Evolutionary conservation across 2,113 vertebrate genomes (phyloP).

Genomic region (Crocuta crocuta): DNA sequence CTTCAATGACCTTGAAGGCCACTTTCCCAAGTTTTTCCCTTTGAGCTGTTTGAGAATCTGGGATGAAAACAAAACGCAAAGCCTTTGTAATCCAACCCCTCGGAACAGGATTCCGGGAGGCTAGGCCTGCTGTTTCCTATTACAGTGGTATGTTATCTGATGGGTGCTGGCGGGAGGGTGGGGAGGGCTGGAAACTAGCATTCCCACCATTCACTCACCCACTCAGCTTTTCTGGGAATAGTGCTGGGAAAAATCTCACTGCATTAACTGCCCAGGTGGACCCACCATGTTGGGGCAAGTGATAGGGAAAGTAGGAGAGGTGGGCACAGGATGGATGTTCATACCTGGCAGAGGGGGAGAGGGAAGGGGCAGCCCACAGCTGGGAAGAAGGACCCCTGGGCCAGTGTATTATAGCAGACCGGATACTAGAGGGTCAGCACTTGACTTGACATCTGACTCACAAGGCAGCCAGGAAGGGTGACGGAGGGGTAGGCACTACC

Average conservation of each 20-base stretch:
- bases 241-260: not conserved
- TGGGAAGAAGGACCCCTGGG: not conserved
- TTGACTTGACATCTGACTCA: not conserved
- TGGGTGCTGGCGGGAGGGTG: not conserved
- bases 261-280: not conserved
- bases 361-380: not conserved
- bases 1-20: not conserved
- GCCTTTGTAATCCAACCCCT: conserved; percentile 64
- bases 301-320: not conserved
- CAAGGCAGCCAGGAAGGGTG: not conserved
- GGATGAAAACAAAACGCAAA: conserved; percentile 50
- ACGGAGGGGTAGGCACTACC: fast-evolving
- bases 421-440: not conserved
- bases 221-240: conserved; percentile 21
- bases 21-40: conserved; percentile 42
- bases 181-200: not conserved
- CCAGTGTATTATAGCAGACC: not conserved
- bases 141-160: conserved; percentile 63
- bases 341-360: not conserved
- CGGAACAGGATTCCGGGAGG: not conserved
- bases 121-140: conserved; percentile 54
- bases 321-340: not conserved
- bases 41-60: conserved; percentile 60
- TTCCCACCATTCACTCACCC: not conserved
- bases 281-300: fast-evolving